A percentile compares a stretch with the other conserved stretches of the same genome.
phyloP scores from a whole-genome alignment of 2,113 vertebrate genomes.

The Pungitius pungitius region DNA sequence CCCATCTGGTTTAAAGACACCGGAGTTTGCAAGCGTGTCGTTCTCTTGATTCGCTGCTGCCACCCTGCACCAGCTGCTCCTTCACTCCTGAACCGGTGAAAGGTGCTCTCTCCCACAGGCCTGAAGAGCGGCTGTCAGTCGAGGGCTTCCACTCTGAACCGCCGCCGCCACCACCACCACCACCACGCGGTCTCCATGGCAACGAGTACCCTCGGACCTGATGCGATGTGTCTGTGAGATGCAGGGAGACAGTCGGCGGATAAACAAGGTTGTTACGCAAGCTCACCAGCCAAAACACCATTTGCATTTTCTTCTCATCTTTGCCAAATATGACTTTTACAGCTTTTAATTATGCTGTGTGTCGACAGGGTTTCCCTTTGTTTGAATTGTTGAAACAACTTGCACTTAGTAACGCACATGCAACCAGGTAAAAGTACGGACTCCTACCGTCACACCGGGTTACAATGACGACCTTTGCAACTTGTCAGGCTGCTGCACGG shows the following conservation, averaged over 20 bases:
- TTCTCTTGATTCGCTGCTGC: background rate
- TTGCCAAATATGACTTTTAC: conserved; percentile 54
- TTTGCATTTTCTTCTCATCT: conserved; percentile 64
- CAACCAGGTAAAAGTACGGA: background rate
- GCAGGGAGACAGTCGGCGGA: conserved; percentile 6
- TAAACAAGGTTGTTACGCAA: conserved; percentile 38
- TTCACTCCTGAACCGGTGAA: conserved; percentile 6
- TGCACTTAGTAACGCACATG: conserved; percentile 8
- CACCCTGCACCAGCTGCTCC: background rate
- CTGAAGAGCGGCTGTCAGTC: conserved; percentile 28
- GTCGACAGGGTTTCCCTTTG: conserved; percentile 8
- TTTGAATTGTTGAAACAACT: background rate
- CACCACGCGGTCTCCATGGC: conserved; percentile 40
- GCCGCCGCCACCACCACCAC: too few relatives aligned
- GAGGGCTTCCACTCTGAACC: conserved; percentile 14
- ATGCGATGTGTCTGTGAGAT: too few relatives aligned
- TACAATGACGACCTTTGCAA: conserved; percentile 27
- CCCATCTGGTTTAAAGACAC: background rate
- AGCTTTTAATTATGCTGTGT: conserved; percentile 49
- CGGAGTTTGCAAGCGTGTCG: too few relatives aligned
- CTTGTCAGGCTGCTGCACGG: conserved; percentile 42
- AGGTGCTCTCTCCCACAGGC: conserved; percentile 28
- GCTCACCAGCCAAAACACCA: conserved; percentile 40
- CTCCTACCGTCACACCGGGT: conserved; percentile 29
- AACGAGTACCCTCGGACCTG: conserved; percentile 35